These are phyloP conservation scores for Grantiella picta DNA, from an alignment of 2,113 vertebrate genomes.

Conservation along the genomic window DNA sequence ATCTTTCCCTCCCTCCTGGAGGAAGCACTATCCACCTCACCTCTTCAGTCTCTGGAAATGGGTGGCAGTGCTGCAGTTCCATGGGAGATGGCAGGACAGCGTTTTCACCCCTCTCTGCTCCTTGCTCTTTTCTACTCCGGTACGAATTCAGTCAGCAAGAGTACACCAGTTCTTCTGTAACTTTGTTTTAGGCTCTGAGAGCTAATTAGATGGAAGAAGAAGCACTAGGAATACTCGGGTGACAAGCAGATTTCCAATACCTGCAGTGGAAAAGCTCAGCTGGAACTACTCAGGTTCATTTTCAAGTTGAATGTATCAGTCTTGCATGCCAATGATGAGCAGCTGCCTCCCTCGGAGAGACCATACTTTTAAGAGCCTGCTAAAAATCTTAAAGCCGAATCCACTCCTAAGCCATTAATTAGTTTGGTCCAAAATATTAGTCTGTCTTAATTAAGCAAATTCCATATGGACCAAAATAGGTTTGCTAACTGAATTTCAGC, in stretches of 20 bases:
- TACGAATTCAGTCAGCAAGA: not conserved
- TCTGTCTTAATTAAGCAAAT: conserved; percentile 26
- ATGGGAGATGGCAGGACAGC: not conserved
- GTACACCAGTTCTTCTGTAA: not conserved
- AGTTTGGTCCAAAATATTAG: conserved; percentile 4
- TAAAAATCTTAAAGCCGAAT: not conserved
- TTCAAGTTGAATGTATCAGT: not conserved
- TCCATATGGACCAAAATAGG: not conserved
- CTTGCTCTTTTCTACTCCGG: not conserved
- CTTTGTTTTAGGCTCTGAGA: not conserved
- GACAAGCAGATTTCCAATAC: not conserved
- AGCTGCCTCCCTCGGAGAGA: not conserved
- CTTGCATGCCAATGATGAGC: not conserved
- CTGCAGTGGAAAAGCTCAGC: not conserved
- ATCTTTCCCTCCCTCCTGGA: not conserved
- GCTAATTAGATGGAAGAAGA: not conserved
- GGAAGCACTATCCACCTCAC: not conserved
- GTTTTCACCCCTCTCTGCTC: not conserved
- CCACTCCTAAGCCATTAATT: conserved; percentile 21
- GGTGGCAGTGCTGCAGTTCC: not conserved
- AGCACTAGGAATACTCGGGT: not conserved
- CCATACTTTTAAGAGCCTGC: not conserved
- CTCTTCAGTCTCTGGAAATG: not conserved
- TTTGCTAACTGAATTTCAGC: not conserved
- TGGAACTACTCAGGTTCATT: not conserved